Conservation (phyloP, 2,888 invertebrate genomes). For the Eristalis tenax region DNA sequence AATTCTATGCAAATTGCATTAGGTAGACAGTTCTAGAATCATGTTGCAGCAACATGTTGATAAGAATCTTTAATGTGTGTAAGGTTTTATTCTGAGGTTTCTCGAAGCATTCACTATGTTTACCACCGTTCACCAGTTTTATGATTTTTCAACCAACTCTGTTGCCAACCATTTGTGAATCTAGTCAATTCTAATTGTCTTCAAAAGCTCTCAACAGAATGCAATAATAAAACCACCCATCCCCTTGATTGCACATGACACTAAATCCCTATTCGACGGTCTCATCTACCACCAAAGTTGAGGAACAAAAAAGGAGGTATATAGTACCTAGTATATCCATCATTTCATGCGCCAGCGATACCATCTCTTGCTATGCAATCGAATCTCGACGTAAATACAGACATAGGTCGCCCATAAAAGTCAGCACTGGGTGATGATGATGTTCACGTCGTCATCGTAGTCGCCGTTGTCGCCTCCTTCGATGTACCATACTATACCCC, state of each 20-base stretch:
- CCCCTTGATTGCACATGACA: slow-evolving; percentile 14
- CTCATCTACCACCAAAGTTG: slow-evolving; percentile 10
- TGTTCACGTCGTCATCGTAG: slow-evolving; percentile 63
- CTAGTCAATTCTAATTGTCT: neutral
- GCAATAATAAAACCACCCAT: neutral
- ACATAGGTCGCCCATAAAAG: slow-evolving; percentile 72
- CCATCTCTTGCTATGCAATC: slow-evolving; percentile 55
- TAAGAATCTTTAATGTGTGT: neutral
- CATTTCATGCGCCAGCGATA: slow-evolving; percentile 63
- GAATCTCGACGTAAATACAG: slow-evolving; percentile 72
- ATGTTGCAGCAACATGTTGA: slow-evolving; percentile 22
- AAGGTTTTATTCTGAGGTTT: neutral
- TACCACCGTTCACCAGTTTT: neutral
- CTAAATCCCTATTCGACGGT: slow-evolving; percentile 16
- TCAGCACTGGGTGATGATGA: slow-evolving; percentile 70
- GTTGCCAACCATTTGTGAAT: neutral
- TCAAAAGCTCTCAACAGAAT: neutral
- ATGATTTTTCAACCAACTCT: neutral
- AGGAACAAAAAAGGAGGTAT: neutral
- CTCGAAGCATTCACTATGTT: neutral
- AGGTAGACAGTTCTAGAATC: neutral
- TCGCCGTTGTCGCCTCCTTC: slow-evolving; percentile 16
- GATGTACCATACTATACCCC: slow-evolving; percentile 17
- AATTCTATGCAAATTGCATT: neutral
- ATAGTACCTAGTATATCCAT: slow-evolving; percentile 45